phyloP scores from a whole-genome alignment of 2,888 invertebrate species.

The Quadroppia sp. region DNA sequence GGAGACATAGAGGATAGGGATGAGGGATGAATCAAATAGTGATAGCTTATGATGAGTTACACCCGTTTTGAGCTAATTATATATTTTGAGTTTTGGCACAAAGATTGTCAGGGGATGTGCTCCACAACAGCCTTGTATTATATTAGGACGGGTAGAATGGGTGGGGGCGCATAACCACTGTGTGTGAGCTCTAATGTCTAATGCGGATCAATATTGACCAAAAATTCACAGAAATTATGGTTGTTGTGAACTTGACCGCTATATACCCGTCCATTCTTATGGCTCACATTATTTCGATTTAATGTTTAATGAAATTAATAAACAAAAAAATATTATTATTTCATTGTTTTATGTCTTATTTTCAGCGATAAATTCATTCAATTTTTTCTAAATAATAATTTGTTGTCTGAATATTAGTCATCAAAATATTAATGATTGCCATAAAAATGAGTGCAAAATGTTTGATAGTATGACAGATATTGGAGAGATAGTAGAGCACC shows the following conservation, averaged over 20 bases:
- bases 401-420: constrained; percentile 4
- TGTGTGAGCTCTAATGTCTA: constrained; percentile 19
- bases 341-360: neutral
- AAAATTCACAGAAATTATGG: neutral
- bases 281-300: too few relatives aligned
- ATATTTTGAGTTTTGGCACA: constrained; percentile 24
- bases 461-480: neutral
- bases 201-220: constrained; percentile 11
- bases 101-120: constrained; percentile 32
- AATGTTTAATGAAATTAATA: neutral
- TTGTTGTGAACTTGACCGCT: constrained; percentile 17
- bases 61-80: constrained; percentile 36
- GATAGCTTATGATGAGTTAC: constrained; percentile 34
- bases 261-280: neutral
- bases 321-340: neutral
- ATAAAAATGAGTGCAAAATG: constrained; percentile 32
- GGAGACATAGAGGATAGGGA: neutral
- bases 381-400: neutral
- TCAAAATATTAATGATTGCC: constrained; percentile 34
- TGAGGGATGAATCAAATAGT: neutral
- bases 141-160: constrained; percentile 9
- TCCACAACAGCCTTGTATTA: neutral
- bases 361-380: neutral
- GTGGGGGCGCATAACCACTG: constrained; percentile 29
- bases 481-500: neutral